Conservation (phyloP, 2,888 invertebrate species). For the Aradus depressus region DNA sequence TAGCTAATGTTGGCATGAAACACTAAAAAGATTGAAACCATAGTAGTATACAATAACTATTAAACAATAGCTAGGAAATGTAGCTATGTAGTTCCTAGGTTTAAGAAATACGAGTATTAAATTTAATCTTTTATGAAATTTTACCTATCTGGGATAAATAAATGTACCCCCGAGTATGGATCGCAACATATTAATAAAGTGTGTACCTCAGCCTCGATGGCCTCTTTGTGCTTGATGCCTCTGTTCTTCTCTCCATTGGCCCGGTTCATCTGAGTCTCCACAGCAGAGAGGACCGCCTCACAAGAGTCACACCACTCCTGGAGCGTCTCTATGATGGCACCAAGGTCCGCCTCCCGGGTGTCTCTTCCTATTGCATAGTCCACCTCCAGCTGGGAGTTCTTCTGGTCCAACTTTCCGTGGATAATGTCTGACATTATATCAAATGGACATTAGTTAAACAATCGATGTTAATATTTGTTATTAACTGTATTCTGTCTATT, state of each 20-base stretch:
- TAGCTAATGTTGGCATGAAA: too few species aligned
- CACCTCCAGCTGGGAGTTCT: constrained; percentile 83
- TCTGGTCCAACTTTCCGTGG: constrained; percentile 91
- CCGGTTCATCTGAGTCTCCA: constrained; percentile 76
- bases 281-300: constrained; percentile 75
- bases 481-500: background rate
- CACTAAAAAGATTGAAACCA: too few species aligned
- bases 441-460: background rate
- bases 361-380: constrained; percentile 91
- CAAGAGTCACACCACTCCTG: constrained; percentile 85
- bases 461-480: background rate
- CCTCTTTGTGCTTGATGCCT: constrained; percentile 64
- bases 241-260: constrained; percentile 79
- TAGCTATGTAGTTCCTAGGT: too few species aligned
- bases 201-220: constrained; percentile 81
- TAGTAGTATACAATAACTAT: too few species aligned
- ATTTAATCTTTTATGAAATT: too few species aligned
- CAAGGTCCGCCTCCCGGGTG: constrained; percentile 72
- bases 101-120: too few species aligned
- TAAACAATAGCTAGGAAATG: too few species aligned
- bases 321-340: constrained; percentile 66
- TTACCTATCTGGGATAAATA: too few species aligned
- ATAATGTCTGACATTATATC: constrained; percentile 60
- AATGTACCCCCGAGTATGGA: too few species aligned
- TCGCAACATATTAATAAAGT: too few species aligned